Conservation (phyloP, 2,797 vertebrate species). For the Acipenser ruthenus region DNA sequence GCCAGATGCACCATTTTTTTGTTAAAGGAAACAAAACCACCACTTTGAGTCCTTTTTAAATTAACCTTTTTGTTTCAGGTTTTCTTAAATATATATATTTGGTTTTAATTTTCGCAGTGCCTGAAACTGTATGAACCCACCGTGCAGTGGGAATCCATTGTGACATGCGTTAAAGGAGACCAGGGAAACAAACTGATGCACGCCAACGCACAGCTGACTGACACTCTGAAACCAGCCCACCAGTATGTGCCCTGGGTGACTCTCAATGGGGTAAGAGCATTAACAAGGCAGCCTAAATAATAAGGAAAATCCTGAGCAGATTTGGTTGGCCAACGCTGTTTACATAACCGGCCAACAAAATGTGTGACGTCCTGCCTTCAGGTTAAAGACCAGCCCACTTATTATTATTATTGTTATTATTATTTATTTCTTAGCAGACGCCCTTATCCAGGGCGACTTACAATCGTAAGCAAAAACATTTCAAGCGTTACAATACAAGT, state of each 20-base stretch:
- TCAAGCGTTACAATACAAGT: no score
- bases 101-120: constrained; percentile 55
- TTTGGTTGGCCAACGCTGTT: no score
- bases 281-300: no score
- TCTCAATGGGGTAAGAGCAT: constrained; percentile 68
- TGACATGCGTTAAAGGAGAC: constrained; percentile 61
- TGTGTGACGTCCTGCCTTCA: no score
- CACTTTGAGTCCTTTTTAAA: not conserved
- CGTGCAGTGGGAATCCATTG: constrained; percentile 32
- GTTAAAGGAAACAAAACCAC: not conserved
- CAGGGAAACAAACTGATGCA: constrained; percentile 76
- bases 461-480: no score
- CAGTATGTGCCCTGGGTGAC: constrained; percentile 83
- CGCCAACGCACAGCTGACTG: constrained; percentile 64
- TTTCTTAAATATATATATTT: not conserved
- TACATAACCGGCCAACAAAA: no score
- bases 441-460: no score
- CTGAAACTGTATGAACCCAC: constrained; percentile 42
- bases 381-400: no score
- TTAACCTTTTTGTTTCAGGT: not conserved
- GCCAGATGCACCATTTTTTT: not conserved
- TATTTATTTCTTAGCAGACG: no score
- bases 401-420: no score
- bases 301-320: not conserved
- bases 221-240: constrained; percentile 62